Percentiles rank a stretch among this genome's conserved stretches.
Conservation (phyloP, 2,888 invertebrate genomes). For the Melanchra persicariae region DNA sequence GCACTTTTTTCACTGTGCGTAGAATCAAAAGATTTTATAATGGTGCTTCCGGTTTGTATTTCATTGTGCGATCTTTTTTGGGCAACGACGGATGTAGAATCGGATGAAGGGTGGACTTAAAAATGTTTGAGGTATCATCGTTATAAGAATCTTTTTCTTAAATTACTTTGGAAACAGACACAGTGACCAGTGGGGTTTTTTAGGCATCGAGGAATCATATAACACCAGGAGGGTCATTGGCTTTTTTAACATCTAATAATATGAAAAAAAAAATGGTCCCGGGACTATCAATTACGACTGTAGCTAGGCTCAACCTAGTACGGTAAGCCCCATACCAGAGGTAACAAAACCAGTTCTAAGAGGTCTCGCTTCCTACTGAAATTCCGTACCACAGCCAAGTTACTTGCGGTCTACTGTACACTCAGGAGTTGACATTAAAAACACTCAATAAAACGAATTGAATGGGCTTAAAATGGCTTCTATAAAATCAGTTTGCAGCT, state of each 20-base stretch:
- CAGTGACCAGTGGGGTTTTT: too few relatives aligned
- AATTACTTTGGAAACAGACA: not conserved
- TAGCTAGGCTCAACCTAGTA: not conserved
- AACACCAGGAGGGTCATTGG: not conserved
- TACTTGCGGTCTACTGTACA: not conserved
- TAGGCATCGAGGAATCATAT: too few relatives aligned
- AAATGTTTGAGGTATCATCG: conserved; percentile 5
- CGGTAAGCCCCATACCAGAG: not conserved
- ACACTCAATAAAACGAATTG: conserved; percentile 17
- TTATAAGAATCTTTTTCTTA: conserved; percentile 1
- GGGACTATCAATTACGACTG: not conserved
- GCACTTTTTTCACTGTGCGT: not conserved
- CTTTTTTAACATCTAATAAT: not conserved
- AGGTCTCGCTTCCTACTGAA: not conserved
- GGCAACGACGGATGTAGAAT: conserved; percentile 19
- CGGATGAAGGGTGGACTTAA: conserved; percentile 10
- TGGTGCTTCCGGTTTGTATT: not conserved
- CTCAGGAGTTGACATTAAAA: conserved; percentile 13
- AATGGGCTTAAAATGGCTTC: conserved; percentile 26
- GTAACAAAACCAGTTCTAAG: not conserved
- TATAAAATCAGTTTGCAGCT: conserved; percentile 45
- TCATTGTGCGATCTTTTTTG: conserved; percentile 4
- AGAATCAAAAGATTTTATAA: conserved; percentile 29
- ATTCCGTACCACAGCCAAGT: not conserved
- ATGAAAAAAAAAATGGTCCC: not conserved